Conservation (phyloP, 53 echinoderm and acorn worm species). For the Echinometra lucunter region DNA sequence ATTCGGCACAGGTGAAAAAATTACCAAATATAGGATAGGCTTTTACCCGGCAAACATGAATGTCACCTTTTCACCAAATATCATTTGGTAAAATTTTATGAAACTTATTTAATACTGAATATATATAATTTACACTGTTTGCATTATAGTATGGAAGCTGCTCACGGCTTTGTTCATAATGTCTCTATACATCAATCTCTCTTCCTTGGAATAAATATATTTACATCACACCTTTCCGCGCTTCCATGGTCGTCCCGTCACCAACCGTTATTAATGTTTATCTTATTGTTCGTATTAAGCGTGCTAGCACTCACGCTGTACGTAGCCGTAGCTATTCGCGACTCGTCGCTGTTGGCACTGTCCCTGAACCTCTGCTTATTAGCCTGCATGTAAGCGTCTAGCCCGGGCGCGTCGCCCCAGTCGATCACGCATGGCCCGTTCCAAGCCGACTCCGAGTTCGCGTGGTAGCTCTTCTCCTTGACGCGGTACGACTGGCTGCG, state of each 20-base stretch:
- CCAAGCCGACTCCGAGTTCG: conserved; percentile 73
- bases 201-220: conserved; percentile 62
- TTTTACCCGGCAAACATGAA: no score
- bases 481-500: conserved; percentile 89
- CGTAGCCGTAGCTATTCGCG: conserved; percentile 46
- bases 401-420: conserved; percentile 83
- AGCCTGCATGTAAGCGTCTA: conserved; percentile 84
- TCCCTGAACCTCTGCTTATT: conserved; percentile 44
- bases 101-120: no score
- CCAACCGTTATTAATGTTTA: conserved; percentile 47
- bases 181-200: neutral
- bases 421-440: conserved; percentile 75
- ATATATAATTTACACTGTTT: neutral
- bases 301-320: conserved; percentile 49
- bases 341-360: conserved; percentile 58
- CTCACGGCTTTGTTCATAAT: conserved; percentile 10
- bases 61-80: no score
- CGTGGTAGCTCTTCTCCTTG: conserved; percentile 75
- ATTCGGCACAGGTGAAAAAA: no score
- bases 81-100: no score
- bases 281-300: conserved; percentile 3
- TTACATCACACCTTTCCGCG: neutral
- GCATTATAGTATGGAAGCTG: conserved; percentile 11
- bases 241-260: neutral
- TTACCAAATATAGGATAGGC: no score